phyloP scores from a whole-genome alignment of 2,797 vertebrate genomes.

The Lepidocolaptes lacrymiger region DNA sequence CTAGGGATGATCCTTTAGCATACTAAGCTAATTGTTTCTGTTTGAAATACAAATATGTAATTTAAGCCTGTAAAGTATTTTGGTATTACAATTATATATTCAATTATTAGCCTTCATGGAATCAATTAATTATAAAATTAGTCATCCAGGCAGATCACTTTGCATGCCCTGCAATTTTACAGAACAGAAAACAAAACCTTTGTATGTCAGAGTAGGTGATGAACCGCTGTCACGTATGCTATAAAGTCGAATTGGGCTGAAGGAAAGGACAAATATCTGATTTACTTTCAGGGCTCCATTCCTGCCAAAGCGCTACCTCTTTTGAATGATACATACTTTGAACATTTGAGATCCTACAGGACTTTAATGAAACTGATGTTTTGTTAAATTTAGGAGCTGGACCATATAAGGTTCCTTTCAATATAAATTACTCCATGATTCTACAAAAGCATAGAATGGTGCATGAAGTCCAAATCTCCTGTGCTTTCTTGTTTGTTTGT shows the following conservation, averaged over 20 bases:
- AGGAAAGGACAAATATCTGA: background rate
- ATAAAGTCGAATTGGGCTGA: background rate
- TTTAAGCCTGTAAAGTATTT: background rate
- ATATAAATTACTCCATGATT: background rate
- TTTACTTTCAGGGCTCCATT: background rate
- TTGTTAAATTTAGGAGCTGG: background rate
- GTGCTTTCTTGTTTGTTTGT: background rate
- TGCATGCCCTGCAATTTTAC: background rate
- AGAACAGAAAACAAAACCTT: background rate
- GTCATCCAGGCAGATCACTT: background rate
- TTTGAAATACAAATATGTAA: background rate
- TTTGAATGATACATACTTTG: background rate
- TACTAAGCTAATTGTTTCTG: background rate
- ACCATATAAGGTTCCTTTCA: background rate
- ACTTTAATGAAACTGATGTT: background rate
- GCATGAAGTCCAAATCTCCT: background rate
- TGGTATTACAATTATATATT: background rate
- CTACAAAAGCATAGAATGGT: background rate
- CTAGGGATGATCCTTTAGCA: background rate
- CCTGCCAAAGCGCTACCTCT: background rate
- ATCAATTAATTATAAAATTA: background rate
- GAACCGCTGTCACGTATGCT: background rate
- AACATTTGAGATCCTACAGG: background rate
- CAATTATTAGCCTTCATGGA: background rate
- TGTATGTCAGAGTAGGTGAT: background rate